Conservation (phyloP, 2,113 vertebrate genomes). For the Prinia subflava region DNA sequence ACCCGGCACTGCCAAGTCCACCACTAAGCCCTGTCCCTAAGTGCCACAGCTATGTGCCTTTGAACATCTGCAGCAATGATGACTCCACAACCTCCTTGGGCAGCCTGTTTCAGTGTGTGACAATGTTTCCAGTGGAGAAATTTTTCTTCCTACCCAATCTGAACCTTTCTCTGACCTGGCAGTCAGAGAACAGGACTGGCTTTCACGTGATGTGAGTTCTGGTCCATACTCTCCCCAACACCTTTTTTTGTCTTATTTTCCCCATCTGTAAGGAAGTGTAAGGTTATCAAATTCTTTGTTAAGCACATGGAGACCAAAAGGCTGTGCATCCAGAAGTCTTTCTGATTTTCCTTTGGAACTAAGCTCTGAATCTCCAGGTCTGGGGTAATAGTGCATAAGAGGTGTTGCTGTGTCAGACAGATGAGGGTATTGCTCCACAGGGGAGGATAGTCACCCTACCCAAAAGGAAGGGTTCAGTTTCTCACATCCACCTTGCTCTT, state of each 20-base stretch:
- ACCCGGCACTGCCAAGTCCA: not conserved
- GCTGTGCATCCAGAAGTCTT: not conserved
- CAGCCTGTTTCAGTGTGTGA: not conserved
- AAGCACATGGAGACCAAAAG: not conserved
- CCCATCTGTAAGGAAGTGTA: not conserved
- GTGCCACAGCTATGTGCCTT: accelerated
- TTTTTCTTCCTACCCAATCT: not conserved
- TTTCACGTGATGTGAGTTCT: not conserved
- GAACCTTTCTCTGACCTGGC: not conserved
- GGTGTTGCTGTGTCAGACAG: not conserved
- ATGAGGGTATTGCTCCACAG: not conserved
- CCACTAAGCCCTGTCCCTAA: not conserved
- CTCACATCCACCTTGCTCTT: not conserved
- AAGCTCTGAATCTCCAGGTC: not conserved
- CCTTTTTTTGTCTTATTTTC: not conserved
- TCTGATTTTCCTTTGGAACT: not conserved
- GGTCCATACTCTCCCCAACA: not conserved
- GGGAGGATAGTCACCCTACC: not conserved
- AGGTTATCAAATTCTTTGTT: not conserved
- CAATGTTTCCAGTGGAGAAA: not conserved
- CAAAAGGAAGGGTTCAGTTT: not conserved
- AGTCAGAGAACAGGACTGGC: not conserved
- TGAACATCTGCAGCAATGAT: not conserved
- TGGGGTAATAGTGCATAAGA: not conserved
- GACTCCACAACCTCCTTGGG: not conserved